phyloP scores from a whole-genome alignment of 2,113 vertebrate species.

The Otis tarda region DNA sequence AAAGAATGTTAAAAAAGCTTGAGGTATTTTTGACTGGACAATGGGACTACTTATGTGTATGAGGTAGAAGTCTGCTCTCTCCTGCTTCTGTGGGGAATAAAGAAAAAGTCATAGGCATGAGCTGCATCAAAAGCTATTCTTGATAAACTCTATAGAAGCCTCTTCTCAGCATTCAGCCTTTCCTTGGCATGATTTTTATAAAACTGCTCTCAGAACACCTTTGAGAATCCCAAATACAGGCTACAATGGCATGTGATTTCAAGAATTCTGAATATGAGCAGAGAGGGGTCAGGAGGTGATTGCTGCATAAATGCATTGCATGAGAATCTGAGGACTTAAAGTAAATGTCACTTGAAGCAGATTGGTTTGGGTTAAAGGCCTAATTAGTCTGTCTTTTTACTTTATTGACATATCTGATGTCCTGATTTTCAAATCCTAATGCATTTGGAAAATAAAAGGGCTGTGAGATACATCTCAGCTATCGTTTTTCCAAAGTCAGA shows the following conservation, averaged over 20 bases:
- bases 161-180: neutral
- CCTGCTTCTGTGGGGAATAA: neutral
- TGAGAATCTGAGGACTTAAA: neutral
- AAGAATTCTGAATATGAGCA: neutral
- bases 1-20: neutral
- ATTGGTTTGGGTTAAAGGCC: neutral
- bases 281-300: neutral
- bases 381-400: neutral
- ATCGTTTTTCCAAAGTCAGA: neutral
- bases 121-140: neutral
- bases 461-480: neutral
- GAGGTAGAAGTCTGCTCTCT: neutral
- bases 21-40: neutral
- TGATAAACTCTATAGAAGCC: neutral
- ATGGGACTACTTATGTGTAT: accelerated
- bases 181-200: neutral
- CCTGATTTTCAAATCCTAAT: neutral
- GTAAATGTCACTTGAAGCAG: neutral
- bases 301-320: neutral
- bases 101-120: neutral
- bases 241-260: neutral
- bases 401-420: neutral
- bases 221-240: neutral
- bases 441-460: neutral
- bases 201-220: neutral